Base-by-base conservation (phyloP, 2,888 invertebrate genomes). In the Eupeodes latifasciatus region DNA sequence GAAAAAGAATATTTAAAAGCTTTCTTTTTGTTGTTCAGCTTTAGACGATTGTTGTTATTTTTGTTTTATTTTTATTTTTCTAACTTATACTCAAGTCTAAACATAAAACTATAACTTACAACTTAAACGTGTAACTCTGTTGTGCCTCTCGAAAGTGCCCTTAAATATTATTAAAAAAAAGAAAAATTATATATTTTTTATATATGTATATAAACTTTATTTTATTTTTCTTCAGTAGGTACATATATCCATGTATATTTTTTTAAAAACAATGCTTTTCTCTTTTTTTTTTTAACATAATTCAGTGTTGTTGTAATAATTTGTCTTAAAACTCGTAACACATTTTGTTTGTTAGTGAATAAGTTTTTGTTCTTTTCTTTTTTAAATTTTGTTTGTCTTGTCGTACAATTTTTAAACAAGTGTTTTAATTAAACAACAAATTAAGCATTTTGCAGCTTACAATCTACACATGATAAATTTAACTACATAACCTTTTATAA, bases 1-100 rank as follows among this genome's bases (percentile, higher is more conserved):
- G 90, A 95, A 95, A 90, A 94, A 95, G 91, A 92, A 90, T 83
- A 89, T 91, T 81, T 93, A 91, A 83, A 27, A 27, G 4, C 16
- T 14, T 62, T 47, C 19, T 51, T 6, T 6, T 61, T 27, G n/a
- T 64, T 19, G 19, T 69, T 66, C 62, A 62, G 62, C 11, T 62
- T 16, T 6, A 62, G 16, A 40, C 40, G 16, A 62, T 66, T 77
- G 16, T 72, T 72, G n/a, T 74, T 67, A 14, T 84, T 66, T 64
- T 47, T 27, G 27, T 27, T 27, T 27, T 27, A 1, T 27, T n/a
- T 75, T 34, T 27, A 40, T 19, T 69, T 34, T 36, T 53, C 10
- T 59, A 36, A 77, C 66, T 69, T 64, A 49, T 69, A 19, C n/a
- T 47, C 53, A 76, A 71, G 64, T 76, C 40, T 34, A 40, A 40